Conservation (phyloP, 2,113 vertebrate species). For the Anoura caudifer region DNA sequence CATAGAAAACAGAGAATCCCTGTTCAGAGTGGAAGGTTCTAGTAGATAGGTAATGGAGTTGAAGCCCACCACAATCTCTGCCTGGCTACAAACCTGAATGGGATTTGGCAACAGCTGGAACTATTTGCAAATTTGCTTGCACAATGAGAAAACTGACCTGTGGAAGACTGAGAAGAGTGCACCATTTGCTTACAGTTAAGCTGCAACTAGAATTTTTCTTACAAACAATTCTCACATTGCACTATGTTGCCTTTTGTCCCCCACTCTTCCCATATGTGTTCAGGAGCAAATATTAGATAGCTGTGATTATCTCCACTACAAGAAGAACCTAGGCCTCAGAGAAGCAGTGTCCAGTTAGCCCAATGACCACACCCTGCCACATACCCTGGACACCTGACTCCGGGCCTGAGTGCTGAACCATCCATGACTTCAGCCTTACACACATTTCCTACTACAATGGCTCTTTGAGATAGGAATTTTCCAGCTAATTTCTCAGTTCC, state of each 20-base stretch:
- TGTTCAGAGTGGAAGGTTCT: background rate
- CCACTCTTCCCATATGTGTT: accelerated
- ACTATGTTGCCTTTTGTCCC: background rate
- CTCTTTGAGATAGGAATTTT: background rate
- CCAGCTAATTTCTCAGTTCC: background rate
- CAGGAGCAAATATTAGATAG: background rate
- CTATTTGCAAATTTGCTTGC: background rate
- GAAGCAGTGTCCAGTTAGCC: background rate
- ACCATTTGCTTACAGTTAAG: constrained; percentile 40
- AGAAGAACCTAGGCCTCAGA: background rate
- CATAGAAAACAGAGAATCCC: background rate
- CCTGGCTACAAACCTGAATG: background rate
- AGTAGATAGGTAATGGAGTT: background rate
- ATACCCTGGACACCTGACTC: accelerated
- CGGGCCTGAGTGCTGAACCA: background rate
- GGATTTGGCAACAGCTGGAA: constrained; percentile 14
- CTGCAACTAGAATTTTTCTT: background rate
- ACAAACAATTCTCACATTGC: background rate
- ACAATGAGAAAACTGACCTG: background rate
- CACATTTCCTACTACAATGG: background rate
- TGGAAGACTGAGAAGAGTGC: background rate
- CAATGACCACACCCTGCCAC: accelerated
- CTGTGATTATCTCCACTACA: background rate
- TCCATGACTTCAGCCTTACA: accelerated
- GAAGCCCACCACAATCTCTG: background rate